Evolutionary conservation across 2,888 invertebrate species (phyloP).

Genomic region (Polyploca ridens): DNA sequence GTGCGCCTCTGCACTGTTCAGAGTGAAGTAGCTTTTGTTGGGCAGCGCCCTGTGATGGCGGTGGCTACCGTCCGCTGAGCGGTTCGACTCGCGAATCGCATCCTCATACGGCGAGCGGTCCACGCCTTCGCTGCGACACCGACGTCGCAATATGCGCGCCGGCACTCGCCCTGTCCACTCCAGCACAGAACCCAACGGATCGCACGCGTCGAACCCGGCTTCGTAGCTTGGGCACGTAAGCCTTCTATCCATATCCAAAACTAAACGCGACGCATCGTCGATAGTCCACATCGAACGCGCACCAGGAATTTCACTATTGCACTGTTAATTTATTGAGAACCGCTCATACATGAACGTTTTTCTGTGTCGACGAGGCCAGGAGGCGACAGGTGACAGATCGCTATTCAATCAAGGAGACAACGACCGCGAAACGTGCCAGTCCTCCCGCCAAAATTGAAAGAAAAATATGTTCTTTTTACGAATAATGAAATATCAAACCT

Average conservation of each 20-base stretch:
- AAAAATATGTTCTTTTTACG: conserved; percentile 56
- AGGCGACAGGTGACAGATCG: conserved; percentile 76
- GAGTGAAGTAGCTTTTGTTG: conserved; percentile 72
- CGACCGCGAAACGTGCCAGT: conserved; percentile 57
- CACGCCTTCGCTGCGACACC: conserved; percentile 80
- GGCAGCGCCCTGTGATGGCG: conserved; percentile 59
- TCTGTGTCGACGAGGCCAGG: conserved; percentile 66
- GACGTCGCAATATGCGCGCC: conserved; percentile 75
- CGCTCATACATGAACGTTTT: conserved; percentile 65
- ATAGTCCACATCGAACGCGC: conserved; percentile 71
- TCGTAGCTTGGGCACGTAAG: conserved; percentile 76
- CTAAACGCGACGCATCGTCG: conserved; percentile 73
- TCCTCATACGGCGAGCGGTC: conserved; percentile 80
- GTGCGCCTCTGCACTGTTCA: conserved; percentile 59
- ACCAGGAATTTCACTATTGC: conserved; percentile 69
- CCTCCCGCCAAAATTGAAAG: conserved; percentile 80
- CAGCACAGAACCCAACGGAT: conserved; percentile 72
- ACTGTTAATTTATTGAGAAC: conserved; percentile 72
- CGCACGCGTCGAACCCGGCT: conserved; percentile 77
- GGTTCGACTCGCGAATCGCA: conserved; percentile 63
- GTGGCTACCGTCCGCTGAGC: conserved; percentile 60
- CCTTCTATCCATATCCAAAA: conserved; percentile 79
- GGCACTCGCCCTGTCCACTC: conserved; percentile 71
- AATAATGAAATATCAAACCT: conserved; percentile 44
- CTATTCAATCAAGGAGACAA: conserved; percentile 50